These are phyloP conservation scores for Drosophila mayaguana DNA, from an alignment of 2,888 invertebrate species.

Conservation along the genomic window DNA sequence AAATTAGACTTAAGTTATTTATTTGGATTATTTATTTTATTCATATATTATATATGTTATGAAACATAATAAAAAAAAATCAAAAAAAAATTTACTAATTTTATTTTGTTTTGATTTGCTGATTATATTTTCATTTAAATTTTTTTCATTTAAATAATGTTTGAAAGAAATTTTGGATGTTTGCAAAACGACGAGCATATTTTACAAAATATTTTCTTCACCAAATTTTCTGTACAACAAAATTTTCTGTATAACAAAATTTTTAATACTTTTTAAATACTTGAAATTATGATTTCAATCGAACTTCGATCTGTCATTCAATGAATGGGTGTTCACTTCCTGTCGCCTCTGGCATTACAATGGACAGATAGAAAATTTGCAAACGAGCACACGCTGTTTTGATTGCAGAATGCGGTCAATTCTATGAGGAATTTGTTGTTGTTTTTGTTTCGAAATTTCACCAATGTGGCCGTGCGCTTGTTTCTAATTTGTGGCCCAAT, in stretches of 20 bases:
- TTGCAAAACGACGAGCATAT: no score
- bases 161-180: no score
- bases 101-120: no score
- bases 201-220: no score
- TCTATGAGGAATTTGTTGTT: constrained; percentile 54
- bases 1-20: constrained; percentile 69
- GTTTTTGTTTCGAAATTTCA: constrained; percentile 54
- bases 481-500: constrained; percentile 73
- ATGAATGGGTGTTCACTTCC: constrained; percentile 14
- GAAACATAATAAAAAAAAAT: constrained; percentile 49
- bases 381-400: constrained; percentile 20
- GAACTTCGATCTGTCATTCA: no score
- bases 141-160: no score
- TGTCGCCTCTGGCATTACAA: background rate
- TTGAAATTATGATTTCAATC: background rate
- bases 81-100: constrained; percentile 14
- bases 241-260: no score
- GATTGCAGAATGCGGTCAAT: constrained; percentile 68
- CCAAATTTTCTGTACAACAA: background rate
- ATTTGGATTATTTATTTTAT: constrained; percentile 68
- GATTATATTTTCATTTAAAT: no score
- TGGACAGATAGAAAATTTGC: constrained; percentile 12
- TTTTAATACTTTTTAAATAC: background rate
- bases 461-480: constrained; percentile 58
- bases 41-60: constrained; percentile 47